phyloP scores from a whole-genome alignment of 2,797 vertebrate species.

The Masticophis lateralis region DNA sequence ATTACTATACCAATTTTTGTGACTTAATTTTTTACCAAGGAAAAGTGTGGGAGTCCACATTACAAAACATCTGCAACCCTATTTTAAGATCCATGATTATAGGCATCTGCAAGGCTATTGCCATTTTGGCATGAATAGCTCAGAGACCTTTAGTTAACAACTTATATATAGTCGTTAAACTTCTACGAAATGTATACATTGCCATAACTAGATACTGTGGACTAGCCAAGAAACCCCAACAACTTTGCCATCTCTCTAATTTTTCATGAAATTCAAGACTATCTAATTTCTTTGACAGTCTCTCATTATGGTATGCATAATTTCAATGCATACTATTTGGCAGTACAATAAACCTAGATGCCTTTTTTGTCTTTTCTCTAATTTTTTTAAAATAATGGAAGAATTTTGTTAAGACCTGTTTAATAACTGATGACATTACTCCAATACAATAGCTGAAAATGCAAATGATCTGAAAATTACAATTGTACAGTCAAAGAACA shows the following conservation, averaged over 20 bases:
- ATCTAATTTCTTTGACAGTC: neutral
- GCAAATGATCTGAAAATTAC: neutral
- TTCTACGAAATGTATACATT: neutral
- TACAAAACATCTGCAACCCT: constrained; percentile 16
- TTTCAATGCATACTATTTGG: neutral
- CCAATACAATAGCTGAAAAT: neutral
- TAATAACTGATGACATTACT: neutral
- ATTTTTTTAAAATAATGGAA: neutral
- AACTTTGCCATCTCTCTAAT: neutral
- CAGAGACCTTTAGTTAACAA: neutral
- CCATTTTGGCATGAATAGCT: neutral
- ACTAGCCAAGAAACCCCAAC: neutral
- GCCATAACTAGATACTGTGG: neutral
- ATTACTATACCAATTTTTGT: neutral
- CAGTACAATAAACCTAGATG: neutral
- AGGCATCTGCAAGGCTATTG: neutral
- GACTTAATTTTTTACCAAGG: neutral
- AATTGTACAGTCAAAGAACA: neutral
- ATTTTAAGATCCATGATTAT: constrained; percentile 16
- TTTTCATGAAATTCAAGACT: neutral
- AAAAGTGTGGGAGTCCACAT: neutral
- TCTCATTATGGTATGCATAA: neutral
- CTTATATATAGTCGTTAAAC: neutral
- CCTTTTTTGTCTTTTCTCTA: neutral
- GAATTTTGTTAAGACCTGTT: neutral